Evolutionary conservation across 2,113 vertebrate species (phyloP), one percentile per base, ranked within the genome.

Genomic region (Microtus pennsylvanicus): DNA sequence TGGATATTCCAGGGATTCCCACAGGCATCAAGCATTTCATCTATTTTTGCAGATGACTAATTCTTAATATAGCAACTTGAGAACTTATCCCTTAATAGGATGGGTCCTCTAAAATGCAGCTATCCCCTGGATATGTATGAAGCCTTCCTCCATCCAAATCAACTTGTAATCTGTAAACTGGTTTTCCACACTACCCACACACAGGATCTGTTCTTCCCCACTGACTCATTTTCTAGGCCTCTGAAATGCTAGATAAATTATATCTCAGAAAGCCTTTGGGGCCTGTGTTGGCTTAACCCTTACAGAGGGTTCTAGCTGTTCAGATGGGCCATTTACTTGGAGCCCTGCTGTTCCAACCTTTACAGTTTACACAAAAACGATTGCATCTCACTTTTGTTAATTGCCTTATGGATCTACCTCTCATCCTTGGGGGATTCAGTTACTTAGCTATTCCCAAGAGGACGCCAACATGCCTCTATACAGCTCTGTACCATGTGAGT

Each of bases 191-290:
- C 45, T 78, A 87, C 22, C 65, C 80, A 81, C 26, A 58, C 78
- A 78, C 45, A 86, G 50, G 63, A 81, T 30, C 58, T 61, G 78
- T 93, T 89, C 72, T 76, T 96, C 92, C 91, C 78, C 91, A 77
- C 87, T 47, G 93, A 65, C 65, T 97, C 91, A 81, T 91, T 92
- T 90, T 33, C 45, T 81, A 87, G 65, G 65, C 75, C 77, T 95
- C 50, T 90, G 45, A 95, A 96, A 75, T 74, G 90, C 75, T 65
- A 96, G 75, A 94, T 97, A 95, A 97, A 96, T 97, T 87, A 93
- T 77, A 88, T 67, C 63, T 94, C 69, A 42, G 82, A 89, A 94
- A 93, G 69, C 61, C 77, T 77, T 90, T 77, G 1, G 35, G 89
- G 50, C 38, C 78, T 89, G 17, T 88, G 70, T 78, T 91, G 80